Evolutionary conservation across 2,888 invertebrate species (phyloP).

Genomic region (Biston betularia): DNA sequence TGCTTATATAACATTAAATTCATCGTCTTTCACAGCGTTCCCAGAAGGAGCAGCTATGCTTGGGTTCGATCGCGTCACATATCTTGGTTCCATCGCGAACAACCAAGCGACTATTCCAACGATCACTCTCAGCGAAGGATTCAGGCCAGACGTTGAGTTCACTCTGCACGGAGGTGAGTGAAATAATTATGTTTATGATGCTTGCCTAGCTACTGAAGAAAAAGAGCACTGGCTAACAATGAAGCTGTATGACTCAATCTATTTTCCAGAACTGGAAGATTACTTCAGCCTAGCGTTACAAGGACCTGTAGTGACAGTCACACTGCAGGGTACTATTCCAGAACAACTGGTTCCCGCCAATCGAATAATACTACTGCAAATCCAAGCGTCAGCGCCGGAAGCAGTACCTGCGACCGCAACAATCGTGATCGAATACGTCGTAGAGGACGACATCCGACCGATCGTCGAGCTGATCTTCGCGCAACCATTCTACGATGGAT

Average conservation of each 20-base stretch:
- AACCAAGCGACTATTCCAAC: constrained; percentile 39
- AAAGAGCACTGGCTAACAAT: background rate
- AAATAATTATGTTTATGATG: background rate
- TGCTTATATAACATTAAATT: background rate
- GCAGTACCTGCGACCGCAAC: constrained; percentile 48
- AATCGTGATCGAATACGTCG: constrained; percentile 44
- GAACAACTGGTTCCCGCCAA: constrained; percentile 47
- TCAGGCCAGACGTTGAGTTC: constrained; percentile 47
- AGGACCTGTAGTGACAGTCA: constrained; percentile 18
- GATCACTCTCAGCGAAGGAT: constrained; percentile 53
- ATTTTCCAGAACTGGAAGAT: constrained; percentile 17
- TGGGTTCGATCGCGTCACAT: constrained; percentile 48
- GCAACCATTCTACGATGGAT: constrained; percentile 50
- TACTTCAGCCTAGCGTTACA: constrained; percentile 13
- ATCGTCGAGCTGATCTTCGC: constrained; percentile 24
- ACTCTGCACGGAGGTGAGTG: constrained; percentile 51
- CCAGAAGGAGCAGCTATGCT: constrained; percentile 37
- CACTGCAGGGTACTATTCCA: constrained; percentile 41
- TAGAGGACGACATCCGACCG: constrained; percentile 19
- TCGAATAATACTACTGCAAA: constrained; percentile 46
- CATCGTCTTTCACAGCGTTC: constrained; percentile 27
- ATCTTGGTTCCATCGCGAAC: constrained; percentile 49
- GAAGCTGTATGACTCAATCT: background rate
- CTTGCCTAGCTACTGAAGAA: background rate
- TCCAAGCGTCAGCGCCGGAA: constrained; percentile 48